Percentiles rank a stretch among this genome's conserved stretches.
These are phyloP conservation scores for Laticauda laticaudata DNA, from an alignment of 2,113 vertebrate species.

Conservation along the genomic window DNA sequence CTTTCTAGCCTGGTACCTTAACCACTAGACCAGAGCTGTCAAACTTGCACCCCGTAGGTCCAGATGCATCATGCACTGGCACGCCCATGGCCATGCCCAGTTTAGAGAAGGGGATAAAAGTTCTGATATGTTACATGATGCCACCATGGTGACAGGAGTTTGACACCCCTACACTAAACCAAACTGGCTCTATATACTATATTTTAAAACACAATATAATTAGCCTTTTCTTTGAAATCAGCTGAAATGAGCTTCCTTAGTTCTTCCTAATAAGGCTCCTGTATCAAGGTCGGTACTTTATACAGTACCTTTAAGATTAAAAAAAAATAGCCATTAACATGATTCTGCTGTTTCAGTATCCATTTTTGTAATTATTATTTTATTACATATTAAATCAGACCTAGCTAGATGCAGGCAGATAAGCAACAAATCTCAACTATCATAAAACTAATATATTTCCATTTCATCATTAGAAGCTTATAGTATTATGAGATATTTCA, in stretches of 20 bases:
- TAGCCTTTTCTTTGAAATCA: background rate
- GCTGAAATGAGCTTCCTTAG: background rate
- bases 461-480: background rate
- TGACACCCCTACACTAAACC: no score
- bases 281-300: background rate
- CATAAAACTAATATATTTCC: background rate
- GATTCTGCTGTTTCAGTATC: background rate
- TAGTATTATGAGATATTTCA: background rate
- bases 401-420: background rate
- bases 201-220: background rate
- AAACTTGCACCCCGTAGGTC: no score
- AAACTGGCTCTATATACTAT: background rate
- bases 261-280: background rate
- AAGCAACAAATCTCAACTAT: background rate
- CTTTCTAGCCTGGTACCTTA: background rate
- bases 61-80: accelerated
- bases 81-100: accelerated
- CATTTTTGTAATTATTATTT: background rate
- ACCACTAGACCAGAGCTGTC: background rate
- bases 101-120: no score
- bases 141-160: no score
- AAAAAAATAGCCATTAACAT: background rate
- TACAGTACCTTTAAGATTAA: background rate
- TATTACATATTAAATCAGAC: background rate
- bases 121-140: no score